phyloP scores from a whole-genome alignment of 2,888 invertebrate species.

The Bombylius major region DNA sequence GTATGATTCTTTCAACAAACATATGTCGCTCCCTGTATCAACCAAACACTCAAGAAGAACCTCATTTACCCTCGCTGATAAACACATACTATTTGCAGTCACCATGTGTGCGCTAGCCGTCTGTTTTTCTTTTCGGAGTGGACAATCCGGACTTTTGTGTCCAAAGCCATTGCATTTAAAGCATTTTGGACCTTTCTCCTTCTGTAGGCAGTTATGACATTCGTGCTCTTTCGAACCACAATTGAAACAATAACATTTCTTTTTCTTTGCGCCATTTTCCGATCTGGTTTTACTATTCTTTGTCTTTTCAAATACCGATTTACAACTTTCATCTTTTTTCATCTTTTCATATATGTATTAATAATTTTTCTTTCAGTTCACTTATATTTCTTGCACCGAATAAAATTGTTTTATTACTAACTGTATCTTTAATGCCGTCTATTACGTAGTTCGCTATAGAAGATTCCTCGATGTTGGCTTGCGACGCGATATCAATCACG shows the following conservation, averaged over 20 bases:
- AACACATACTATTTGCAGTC: too few species aligned
- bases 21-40: too few species aligned
- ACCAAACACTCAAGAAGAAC: too few species aligned
- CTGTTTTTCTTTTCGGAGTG: too few species aligned
- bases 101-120: too few species aligned
- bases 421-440: conserved; percentile 7
- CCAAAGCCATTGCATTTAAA: too few species aligned
- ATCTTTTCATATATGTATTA: conserved; percentile 8
- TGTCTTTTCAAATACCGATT: too few species aligned
- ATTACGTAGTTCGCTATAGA: conserved; percentile 9
- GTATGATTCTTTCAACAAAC: too few species aligned
- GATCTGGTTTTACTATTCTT: too few species aligned
- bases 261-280: too few species aligned
- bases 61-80: too few species aligned
- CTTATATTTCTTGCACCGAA: conserved; percentile 4
- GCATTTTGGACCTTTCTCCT: not conserved
- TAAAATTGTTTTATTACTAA: conserved; percentile 5
- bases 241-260: not conserved
- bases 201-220: not conserved
- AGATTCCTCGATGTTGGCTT: conserved; percentile 5
- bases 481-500: conserved; percentile 8
- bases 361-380: conserved; percentile 4
- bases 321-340: not conserved
- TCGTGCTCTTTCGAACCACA: not conserved
- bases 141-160: too few species aligned